Percentiles rank a stretch among this genome's conserved stretches.
Evolutionary conservation across 2,113 vertebrate genomes (phyloP).

Genomic region (Neodontobutis hainanensis): DNA sequence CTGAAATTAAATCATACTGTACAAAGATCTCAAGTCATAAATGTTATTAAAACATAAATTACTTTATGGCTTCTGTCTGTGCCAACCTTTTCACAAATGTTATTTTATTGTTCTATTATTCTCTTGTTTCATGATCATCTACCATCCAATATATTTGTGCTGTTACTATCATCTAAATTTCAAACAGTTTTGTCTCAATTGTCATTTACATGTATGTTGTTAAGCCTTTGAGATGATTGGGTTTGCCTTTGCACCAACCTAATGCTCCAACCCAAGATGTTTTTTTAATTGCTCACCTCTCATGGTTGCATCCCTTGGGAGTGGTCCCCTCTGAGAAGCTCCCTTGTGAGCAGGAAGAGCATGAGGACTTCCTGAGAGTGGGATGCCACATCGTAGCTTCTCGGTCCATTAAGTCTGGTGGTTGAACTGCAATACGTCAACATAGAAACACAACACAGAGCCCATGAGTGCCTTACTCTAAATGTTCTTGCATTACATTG

Average conservation of each 20-base stretch:
- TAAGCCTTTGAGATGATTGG: conserved; percentile 5
- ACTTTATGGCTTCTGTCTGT: conserved; percentile 12
- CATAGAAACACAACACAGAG: conserved; percentile 7
- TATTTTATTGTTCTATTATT: conserved; percentile 21
- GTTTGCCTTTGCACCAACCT: background rate
- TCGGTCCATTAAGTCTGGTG: conserved; percentile 90
- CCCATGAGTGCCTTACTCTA: background rate
- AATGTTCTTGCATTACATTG: conserved; percentile 6
- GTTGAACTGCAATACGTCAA: conserved; percentile 65
- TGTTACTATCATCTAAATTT: conserved; percentile 47
- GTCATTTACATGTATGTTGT: background rate
- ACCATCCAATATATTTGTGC: conserved; percentile 27
- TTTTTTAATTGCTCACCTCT: conserved; percentile 79
- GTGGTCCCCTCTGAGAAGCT: conserved; percentile 82
- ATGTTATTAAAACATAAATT: conserved; percentile 7
- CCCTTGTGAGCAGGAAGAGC: conserved; percentile 90
- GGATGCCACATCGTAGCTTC: conserved; percentile 90
- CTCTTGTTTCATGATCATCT: conserved; percentile 9
- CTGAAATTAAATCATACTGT: background rate
- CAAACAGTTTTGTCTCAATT: conserved; percentile 4
- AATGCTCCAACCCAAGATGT: background rate
- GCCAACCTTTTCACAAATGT: conserved; percentile 44
- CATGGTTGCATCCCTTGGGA: conserved; percentile 89
- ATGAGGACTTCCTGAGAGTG: conserved; percentile 88
- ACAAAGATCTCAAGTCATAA: background rate